These are phyloP conservation scores for Oreonectes daqikongensis DNA, from an alignment of 2,797 vertebrate species.

Conservation along the genomic window DNA sequence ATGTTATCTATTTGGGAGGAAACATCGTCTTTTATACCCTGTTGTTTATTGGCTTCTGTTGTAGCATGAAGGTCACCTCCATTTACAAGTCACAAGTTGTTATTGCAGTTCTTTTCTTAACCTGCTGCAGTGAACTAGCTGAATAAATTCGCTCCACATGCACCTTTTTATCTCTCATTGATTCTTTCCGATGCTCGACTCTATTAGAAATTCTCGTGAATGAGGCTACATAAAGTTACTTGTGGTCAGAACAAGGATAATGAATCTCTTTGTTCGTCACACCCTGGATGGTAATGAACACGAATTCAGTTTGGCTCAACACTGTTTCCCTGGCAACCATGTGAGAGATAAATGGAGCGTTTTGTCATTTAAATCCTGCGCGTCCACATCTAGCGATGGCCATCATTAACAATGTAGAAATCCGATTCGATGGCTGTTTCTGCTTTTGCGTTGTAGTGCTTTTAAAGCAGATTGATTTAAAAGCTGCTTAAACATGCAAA, in stretches of 20 bases:
- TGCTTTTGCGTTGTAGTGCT: not conserved
- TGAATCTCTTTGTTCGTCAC: conserved; percentile 56
- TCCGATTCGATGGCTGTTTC: conserved; percentile 3
- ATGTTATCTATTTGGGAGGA: not conserved
- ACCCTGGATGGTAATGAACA: conserved; percentile 51
- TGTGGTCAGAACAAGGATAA: conserved; percentile 46
- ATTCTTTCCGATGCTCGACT: conserved; percentile 47
- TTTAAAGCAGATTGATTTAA: not conserved
- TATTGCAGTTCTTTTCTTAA: conserved; percentile 38
- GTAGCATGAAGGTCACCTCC: not conserved
- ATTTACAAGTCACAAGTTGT: not conserved
- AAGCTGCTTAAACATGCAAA: not conserved
- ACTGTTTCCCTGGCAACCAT: conserved; percentile 61
- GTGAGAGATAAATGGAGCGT: conserved; percentile 44
- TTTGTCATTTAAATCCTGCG: conserved; percentile 48
- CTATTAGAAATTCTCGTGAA: conserved; percentile 44
- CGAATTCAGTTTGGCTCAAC: conserved; percentile 46
- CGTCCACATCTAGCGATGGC: conserved; percentile 32
- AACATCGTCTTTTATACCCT: not conserved
- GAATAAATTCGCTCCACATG: conserved; percentile 4
- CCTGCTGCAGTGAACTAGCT: conserved; percentile 51
- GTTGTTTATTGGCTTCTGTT: not conserved
- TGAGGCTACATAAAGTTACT: conserved; percentile 50
- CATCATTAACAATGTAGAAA: conserved; percentile 34
- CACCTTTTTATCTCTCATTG: conserved; percentile 37